Evolutionary conservation across 2,888 invertebrate genomes (phyloP), one percentile per base, ranked within the genome.

Genomic region (Mycalesis mineus): DNA sequence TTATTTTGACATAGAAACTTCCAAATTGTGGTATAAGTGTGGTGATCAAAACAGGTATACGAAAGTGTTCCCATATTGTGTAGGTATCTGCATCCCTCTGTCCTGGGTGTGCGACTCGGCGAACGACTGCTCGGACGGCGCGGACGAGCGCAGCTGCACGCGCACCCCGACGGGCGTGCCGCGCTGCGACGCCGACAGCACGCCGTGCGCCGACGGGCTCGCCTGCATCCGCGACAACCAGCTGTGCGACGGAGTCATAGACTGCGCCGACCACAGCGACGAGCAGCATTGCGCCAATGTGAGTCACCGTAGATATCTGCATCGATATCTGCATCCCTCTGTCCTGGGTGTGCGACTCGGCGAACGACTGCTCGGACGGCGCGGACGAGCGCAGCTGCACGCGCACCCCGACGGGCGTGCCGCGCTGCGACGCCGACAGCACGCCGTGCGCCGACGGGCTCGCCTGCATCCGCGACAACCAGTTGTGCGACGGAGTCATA

Each of bases 271-370:
- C 65, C 88, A 88, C n/a, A 94, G 94, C 13, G 97, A 97, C 74
- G 97, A 96, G 84, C 70, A 74, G 1, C 66, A 78, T 51, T 90
- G 88, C 60, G 55, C 62, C 3, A 57, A 58, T 41, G 74, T 74
- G 37, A 68, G 68, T 66, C 15, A 7, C n/a, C n/a, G n/a, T n/a
- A 88, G 95, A 95, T 8, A 91, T 93, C 2, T 2, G 22, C n/a
- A n/a, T n/a, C n/a, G n/a, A n/a, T n/a, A 95, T 97, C 7, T 97
- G 97, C 74, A 95, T 97, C 62, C 94, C 95, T 0, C 81, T 91
- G 47, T 82, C 92, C 1, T 96, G 96, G 96, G 92, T 93, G 22
- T 96, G 96, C 82, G 96, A 96, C 78, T 93, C 94, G 0, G 94
- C 95, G 65, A 90, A 90, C 50, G 97, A 97, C 81, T 97, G 97